Percentiles rank a stretch among this genome's conserved stretches.
phyloP scores from a whole-genome alignment of 1,140 invertebrate species.

The Bombus affinis region DNA sequence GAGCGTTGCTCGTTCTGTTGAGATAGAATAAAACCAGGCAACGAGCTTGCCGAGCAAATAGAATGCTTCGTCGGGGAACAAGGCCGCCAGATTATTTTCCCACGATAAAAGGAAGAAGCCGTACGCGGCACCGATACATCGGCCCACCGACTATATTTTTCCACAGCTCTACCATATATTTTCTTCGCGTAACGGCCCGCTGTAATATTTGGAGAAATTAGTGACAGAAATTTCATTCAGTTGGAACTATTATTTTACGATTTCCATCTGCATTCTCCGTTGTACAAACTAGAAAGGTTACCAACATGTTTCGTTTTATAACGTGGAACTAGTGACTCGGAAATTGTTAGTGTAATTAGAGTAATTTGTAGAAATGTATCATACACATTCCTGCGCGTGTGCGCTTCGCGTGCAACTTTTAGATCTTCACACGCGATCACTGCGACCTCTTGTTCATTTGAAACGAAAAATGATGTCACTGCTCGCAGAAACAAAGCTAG shows the following conservation, averaged over 20 bases:
- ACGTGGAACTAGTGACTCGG: too few relatives aligned
- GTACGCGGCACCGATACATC: not conserved
- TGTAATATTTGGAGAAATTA: not conserved
- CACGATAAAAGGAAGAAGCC: conserved; percentile 7
- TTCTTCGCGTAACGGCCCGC: not conserved
- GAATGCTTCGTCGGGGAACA: not conserved
- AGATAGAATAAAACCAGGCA: not conserved
- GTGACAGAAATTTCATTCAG: not conserved
- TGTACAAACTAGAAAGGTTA: too few relatives aligned
- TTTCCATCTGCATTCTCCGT: not conserved
- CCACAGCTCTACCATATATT: not conserved
- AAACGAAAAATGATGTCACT: too few relatives aligned
- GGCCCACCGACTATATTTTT: not conserved
- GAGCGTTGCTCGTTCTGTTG: not conserved
- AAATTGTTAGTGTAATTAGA: too few relatives aligned
- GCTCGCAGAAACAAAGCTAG: too few relatives aligned
- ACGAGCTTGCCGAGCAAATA: conserved; percentile 20
- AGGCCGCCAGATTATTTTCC: conserved; percentile 32
- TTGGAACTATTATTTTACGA: not conserved
- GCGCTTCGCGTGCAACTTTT: too few relatives aligned
- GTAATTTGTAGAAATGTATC: too few relatives aligned
- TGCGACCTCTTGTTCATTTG: too few relatives aligned
- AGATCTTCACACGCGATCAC: too few relatives aligned
- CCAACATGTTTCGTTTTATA: too few relatives aligned
- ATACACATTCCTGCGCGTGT: too few relatives aligned